Conservation (phyloP, 2,888 invertebrate species). For the Agrochola litura region DNA sequence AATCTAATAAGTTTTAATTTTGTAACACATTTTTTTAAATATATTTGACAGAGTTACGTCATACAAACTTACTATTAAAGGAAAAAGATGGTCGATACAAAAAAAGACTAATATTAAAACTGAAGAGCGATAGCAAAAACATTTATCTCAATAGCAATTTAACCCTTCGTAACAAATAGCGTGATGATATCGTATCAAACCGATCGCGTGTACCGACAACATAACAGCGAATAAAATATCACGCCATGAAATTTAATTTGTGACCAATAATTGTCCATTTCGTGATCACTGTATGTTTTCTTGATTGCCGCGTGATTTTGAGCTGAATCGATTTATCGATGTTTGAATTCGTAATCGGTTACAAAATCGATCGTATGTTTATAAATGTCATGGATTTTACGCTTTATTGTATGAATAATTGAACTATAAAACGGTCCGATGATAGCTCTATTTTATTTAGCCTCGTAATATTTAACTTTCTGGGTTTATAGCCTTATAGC, state of each 20-base stretch:
- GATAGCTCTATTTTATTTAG: slow-evolving; percentile 66
- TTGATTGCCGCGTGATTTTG: slow-evolving; percentile 74
- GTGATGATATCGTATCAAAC: slow-evolving; percentile 74
- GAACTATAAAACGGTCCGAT: slow-evolving; percentile 66
- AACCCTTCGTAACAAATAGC: slow-evolving; percentile 74
- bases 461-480: slow-evolving; percentile 49
- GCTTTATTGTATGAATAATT: slow-evolving; percentile 77
- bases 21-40: neutral
- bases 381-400: slow-evolving; percentile 82
- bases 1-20: neutral
- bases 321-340: slow-evolving; percentile 73
- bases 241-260: slow-evolving; percentile 75
- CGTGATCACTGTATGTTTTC: slow-evolving; percentile 74
- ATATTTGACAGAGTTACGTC: neutral
- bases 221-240: slow-evolving; percentile 71
- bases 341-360: slow-evolving; percentile 78
- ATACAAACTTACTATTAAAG: slow-evolving; percentile 23
- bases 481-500: slow-evolving; percentile 29
- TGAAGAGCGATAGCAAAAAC: slow-evolving; percentile 67
- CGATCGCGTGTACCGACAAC: slow-evolving; percentile 79
- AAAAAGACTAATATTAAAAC: slow-evolving; percentile 18
- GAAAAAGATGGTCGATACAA: slow-evolving; percentile 9
- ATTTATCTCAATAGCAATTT: slow-evolving; percentile 75
- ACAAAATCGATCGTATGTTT: slow-evolving; percentile 79
- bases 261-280: slow-evolving; percentile 73